These are phyloP conservation scores for Antennarius striatus DNA, from an alignment of 2,113 vertebrate species.

Conservation along the genomic window DNA sequence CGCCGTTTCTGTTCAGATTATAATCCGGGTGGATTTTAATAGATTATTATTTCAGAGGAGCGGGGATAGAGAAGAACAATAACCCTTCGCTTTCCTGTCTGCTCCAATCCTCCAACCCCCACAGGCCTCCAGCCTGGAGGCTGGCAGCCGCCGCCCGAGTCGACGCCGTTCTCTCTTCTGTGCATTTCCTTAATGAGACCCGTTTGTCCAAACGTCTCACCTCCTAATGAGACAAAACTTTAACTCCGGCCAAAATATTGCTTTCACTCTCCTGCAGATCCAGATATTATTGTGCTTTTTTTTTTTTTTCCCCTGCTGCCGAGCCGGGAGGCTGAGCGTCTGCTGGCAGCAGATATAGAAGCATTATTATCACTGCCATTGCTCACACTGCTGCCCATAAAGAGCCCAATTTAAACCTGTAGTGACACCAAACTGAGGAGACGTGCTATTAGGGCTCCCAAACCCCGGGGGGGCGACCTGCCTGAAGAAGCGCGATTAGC, in stretches of 20 bases:
- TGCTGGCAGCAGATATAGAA: slow-evolving; percentile 44
- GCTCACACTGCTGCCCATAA: slow-evolving; percentile 39
- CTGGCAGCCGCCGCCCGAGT: neutral
- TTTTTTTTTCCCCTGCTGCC: slow-evolving; percentile 3
- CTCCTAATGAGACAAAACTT: slow-evolving; percentile 55
- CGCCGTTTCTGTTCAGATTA: neutral
- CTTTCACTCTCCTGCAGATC: slow-evolving; percentile 44
- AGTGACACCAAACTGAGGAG: slow-evolving; percentile 48
- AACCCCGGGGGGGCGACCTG: neutral
- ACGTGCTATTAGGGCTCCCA: slow-evolving; percentile 15
- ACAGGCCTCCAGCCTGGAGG: neutral
- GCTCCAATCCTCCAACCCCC: neutral
- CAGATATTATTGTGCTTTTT: slow-evolving; percentile 43
- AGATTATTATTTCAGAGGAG: neutral
- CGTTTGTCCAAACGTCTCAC: slow-evolving; percentile 42
- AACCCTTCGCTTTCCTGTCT: neutral
- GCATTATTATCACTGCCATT: slow-evolving; percentile 37
- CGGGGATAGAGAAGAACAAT: slow-evolving; percentile 3
- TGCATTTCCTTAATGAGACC: slow-evolving; percentile 35
- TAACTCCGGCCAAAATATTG: slow-evolving; percentile 40
- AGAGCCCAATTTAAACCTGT: slow-evolving; percentile 60
- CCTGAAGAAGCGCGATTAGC: slow-evolving; percentile 31
- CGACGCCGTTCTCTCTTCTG: neutral
- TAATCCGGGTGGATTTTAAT: slow-evolving; percentile 5
- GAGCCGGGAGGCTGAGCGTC: slow-evolving; percentile 24